Conservation (phyloP, 92 coral and sea anemone species). For the Actinernus sp. region DNA sequence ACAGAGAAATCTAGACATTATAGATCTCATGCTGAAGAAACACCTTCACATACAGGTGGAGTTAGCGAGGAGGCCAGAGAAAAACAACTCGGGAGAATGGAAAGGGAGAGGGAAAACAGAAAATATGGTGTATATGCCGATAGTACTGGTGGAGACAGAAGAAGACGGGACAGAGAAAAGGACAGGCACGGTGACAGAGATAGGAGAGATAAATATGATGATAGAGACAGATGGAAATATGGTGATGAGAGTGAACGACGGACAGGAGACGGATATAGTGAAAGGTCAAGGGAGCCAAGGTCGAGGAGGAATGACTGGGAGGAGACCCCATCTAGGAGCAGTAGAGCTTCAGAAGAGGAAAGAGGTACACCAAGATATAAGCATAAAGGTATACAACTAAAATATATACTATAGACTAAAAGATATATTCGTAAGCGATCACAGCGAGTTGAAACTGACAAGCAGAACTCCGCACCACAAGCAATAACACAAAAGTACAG, state of each 20-base stretch:
- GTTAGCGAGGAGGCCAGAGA: slow-evolving; percentile 93
- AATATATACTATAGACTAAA: too few relatives aligned
- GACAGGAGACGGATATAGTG: slow-evolving; percentile 46
- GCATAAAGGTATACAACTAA: slow-evolving; percentile 87
- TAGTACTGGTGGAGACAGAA: slow-evolving; percentile 53
- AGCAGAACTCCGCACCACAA: too few relatives aligned
- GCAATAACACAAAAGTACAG: too few relatives aligned
- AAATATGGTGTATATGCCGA: slow-evolving; percentile 94
- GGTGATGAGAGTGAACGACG: slow-evolving; percentile 25
- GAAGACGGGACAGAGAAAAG: slow-evolving; percentile 34
- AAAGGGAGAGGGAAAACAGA: slow-evolving; percentile 84
- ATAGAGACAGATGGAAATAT: slow-evolving; percentile 24
- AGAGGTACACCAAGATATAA: slow-evolving; percentile 80
- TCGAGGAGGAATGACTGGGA: slow-evolving; percentile 95
- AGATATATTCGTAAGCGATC: too few relatives aligned
- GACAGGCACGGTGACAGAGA: slow-evolving; percentile 37
- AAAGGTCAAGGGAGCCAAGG: slow-evolving; percentile 63
- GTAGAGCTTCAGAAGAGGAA: slow-evolving; percentile 62
- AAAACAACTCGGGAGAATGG: slow-evolving; percentile 85
- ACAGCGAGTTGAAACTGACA: too few relatives aligned
- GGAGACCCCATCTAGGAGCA: slow-evolving; percentile 89
- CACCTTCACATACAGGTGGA: slow-evolving; percentile 98
- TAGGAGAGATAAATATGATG: slow-evolving; percentile 30
- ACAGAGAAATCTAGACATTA: slow-evolving; percentile 82
- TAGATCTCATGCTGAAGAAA: slow-evolving; percentile 84